Evolutionary conservation across 2,113 vertebrate species (phyloP).

Genomic region (Myodes glareolus): DNA sequence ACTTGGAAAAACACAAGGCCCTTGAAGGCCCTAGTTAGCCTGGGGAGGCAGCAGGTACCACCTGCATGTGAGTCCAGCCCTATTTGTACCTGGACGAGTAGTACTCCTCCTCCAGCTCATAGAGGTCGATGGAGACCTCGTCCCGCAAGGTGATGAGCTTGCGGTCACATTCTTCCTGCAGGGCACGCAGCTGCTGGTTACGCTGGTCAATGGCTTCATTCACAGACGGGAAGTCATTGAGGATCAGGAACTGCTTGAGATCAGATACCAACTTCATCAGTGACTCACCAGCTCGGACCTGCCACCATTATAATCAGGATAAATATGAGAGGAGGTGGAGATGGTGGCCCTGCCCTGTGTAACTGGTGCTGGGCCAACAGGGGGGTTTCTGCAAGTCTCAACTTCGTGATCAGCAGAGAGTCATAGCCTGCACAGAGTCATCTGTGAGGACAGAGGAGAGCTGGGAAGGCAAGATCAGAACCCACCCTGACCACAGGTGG

Average conservation of each 20-base stretch:
- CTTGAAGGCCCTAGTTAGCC: neutral
- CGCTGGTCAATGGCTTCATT: slow-evolving; percentile 97
- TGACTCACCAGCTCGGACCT: slow-evolving; percentile 98
- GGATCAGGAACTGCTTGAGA: slow-evolving; percentile 98
- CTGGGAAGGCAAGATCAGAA: neutral
- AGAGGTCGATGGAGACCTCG: slow-evolving; percentile 98
- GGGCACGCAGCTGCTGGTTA: slow-evolving; percentile 93
- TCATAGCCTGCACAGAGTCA: accelerated
- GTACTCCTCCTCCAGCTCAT: slow-evolving; percentile 99
- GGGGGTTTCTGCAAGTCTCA: neutral
- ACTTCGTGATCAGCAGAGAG: neutral
- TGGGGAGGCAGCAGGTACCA: neutral
- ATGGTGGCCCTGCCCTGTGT: neutral
- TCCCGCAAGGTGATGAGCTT: slow-evolving; percentile 95
- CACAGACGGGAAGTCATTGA: slow-evolving; percentile 98
- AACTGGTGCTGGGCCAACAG: accelerated
- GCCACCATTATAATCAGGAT: neutral
- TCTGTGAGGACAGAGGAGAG: accelerated
- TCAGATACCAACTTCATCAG: slow-evolving; percentile 99
- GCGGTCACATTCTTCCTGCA: slow-evolving; percentile 98
- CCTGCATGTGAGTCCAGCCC: slow-evolving; percentile 71
- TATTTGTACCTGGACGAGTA: slow-evolving; percentile 99
- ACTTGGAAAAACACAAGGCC: neutral
- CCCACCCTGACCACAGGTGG: accelerated
- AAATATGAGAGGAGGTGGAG: neutral